Conservation (phyloP, 2,888 invertebrate species). For the Macropis europaea region DNA sequence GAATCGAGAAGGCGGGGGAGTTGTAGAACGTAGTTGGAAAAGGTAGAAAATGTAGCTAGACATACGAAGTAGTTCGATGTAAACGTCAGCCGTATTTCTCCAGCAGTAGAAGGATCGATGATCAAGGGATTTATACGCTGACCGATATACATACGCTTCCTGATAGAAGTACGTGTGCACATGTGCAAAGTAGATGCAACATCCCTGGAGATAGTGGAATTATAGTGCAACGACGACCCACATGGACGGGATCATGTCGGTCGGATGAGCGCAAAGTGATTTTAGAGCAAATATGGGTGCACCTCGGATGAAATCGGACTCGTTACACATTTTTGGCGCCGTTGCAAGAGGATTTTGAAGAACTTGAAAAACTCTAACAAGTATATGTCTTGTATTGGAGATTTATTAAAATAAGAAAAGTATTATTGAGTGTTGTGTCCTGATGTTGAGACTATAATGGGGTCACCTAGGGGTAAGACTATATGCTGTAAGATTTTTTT, state of each 20-base stretch:
- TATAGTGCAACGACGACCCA: constrained; percentile 53
- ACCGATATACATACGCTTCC: not conserved
- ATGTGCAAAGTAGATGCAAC: constrained; percentile 28
- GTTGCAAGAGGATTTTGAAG: too few relatives aligned
- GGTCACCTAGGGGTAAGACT: too few relatives aligned
- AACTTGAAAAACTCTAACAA: too few relatives aligned
- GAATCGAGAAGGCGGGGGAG: not conserved
- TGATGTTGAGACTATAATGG: too few relatives aligned
- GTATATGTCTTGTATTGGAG: too few relatives aligned
- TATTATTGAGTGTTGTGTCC: too few relatives aligned
- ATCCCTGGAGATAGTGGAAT: constrained; percentile 50
- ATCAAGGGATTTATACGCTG: too few relatives aligned
- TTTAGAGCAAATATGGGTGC: constrained; percentile 62
- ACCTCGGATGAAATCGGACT: constrained; percentile 2
- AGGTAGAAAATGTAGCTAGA: not conserved
- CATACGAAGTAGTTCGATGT: not conserved
- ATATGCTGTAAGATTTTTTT: too few relatives aligned
- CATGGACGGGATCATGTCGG: constrained; percentile 57
- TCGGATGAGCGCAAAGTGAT: constrained; percentile 56
- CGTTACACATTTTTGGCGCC: not conserved
- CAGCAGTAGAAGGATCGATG: constrained; percentile 12
- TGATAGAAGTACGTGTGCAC: constrained; percentile 8
- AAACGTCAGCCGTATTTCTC: not conserved
- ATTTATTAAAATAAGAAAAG: too few relatives aligned
- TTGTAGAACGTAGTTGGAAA: not conserved